Base-by-base conservation (phyloP, 2,888 invertebrate genomes). In the Amphipyra berbera region DNA sequence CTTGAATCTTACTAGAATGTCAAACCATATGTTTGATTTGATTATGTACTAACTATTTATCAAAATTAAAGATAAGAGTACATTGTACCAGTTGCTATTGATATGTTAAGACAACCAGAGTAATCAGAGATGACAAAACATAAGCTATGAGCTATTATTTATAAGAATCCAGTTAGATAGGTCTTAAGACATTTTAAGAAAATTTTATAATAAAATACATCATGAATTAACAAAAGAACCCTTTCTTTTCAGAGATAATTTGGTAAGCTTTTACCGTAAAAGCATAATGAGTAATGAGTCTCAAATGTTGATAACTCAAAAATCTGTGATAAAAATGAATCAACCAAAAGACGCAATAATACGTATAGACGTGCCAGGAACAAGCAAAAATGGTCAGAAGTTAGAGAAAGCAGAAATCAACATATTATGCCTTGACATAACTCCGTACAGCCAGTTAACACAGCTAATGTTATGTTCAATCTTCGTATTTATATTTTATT, bases 401-500 rank as follows among this genome's bases (percentile, higher is more conserved):
- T 79, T 83, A 6, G 81, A 81, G 13, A 89, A 83, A 81, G 85
- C 91, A 0, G 95, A 96, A 82, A 93, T 96, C 35, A 96, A 96
- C 76, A 96, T 98, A 58, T 89, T 98, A 61, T 98, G 97, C 84
- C 95, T 97, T 73, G 96, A 98, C 84, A 94, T 98, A 56, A 96
- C 96, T 9, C 88, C 95, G 46, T 96, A 96, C 74, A 96, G 96
- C 66, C 94, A 95, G 79, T 95, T 96, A 14, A 91, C 95, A 4
- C 98, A 98, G 89, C 98, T 99, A 87, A 67, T 97, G 1, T 91
- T 97, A 53, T 97, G 98, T 85, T 97, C 97, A 54, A 82, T 94
- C 27, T 98, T 97, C 57, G 97, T 98, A 7, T 98, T 99, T 90
- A 89, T 97, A 69, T 97, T 98, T 85, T 99, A 98, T 90, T 90